Conservation (phyloP, 2,888 invertebrate genomes). For the Augiades crinisus region DNA sequence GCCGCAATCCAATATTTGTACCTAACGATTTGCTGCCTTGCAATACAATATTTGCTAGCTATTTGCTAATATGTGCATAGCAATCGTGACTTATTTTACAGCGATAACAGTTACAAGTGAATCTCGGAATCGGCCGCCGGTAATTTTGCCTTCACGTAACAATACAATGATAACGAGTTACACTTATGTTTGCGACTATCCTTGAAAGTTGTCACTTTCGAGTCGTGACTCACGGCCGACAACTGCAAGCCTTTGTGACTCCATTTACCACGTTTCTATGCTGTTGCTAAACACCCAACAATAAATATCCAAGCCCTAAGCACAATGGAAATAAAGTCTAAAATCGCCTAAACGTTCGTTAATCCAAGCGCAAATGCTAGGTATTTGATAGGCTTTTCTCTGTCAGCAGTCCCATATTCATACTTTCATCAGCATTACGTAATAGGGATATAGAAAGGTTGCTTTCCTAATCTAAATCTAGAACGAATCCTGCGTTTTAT, state of each 20-base stretch:
- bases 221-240: constrained; percentile 42
- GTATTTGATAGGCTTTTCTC: constrained; percentile 24
- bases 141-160: constrained; percentile 20
- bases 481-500: constrained; percentile 4
- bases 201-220: constrained; percentile 41
- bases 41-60: too few relatives aligned
- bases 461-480: constrained; percentile 5
- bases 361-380: background rate
- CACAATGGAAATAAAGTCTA: background rate
- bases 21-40: too few relatives aligned
- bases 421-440: constrained; percentile 21
- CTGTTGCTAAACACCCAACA: constrained; percentile 29
- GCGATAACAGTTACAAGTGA: background rate
- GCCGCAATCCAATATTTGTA: background rate
- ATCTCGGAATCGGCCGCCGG: constrained; percentile 7
- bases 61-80: background rate
- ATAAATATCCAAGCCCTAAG: background rate
- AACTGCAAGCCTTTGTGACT: constrained; percentile 34
- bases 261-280: constrained; percentile 33
- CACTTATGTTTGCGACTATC: constrained; percentile 38
- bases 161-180: constrained; percentile 24
- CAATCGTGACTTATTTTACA: background rate
- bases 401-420: constrained; percentile 22
- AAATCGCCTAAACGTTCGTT: background rate
- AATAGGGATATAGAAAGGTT: constrained; percentile 12